phyloP scores from a whole-genome alignment of 2,113 vertebrate genomes.

The Otocyon megalotis region DNA sequence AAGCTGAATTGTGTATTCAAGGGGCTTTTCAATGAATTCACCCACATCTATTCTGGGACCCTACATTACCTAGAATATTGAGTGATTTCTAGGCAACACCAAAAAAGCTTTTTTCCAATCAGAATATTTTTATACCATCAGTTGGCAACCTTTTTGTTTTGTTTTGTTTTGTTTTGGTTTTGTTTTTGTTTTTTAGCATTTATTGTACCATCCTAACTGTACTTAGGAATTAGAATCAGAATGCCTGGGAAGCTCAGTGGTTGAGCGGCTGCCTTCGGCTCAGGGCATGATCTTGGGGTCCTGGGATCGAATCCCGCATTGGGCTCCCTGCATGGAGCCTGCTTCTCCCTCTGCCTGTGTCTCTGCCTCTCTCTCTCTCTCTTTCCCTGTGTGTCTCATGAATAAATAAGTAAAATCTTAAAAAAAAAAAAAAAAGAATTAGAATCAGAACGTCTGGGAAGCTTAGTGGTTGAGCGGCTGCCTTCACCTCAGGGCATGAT shows the following conservation, averaged over 20 bases:
- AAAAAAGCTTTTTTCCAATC: neutral
- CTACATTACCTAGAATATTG: neutral
- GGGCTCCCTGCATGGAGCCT: too few relatives aligned
- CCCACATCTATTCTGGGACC: neutral
- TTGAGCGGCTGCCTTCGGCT: too few relatives aligned
- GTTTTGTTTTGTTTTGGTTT: neutral
- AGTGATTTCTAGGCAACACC: neutral
- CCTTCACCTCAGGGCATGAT: neutral
- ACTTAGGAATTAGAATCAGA: conserved; percentile 1
- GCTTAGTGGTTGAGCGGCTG: neutral
- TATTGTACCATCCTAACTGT: neutral
- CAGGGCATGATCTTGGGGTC: too few relatives aligned
- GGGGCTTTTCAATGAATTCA: neutral
- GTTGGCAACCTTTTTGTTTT: neutral
- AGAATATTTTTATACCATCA: neutral
- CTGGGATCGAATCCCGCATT: too few relatives aligned
- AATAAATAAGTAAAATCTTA: too few relatives aligned
- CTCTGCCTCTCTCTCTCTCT: too few relatives aligned
- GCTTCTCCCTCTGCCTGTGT: too few relatives aligned
- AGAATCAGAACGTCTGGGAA: neutral
- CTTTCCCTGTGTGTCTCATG: too few relatives aligned
- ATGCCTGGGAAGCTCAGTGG: too few relatives aligned
- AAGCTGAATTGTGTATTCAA: neutral
- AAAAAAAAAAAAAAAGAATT: too few relatives aligned
- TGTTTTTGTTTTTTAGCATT: neutral